These are phyloP conservation scores for Onychomys leucogaster DNA, from an alignment of 2,797 vertebrate genomes.

Conservation along the genomic window DNA sequence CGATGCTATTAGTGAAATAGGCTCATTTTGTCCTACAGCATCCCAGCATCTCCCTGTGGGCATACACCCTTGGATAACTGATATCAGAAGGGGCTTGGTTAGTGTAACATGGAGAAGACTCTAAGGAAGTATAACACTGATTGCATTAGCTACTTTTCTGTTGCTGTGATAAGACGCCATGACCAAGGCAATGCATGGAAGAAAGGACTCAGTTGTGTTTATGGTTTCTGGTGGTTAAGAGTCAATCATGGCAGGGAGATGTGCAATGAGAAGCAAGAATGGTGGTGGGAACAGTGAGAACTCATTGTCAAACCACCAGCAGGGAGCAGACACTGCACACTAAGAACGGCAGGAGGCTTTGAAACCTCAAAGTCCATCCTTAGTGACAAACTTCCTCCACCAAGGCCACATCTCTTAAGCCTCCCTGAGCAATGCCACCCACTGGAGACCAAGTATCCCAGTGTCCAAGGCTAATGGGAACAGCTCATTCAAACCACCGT, in stretches of 20 bases:
- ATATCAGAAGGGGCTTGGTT: fast-evolving
- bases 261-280: not conserved
- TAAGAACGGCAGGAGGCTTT: not conserved
- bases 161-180: not conserved
- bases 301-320: not conserved
- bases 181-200: not conserved
- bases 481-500: not conserved
- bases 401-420: not conserved
- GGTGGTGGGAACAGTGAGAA: not conserved
- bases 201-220: not conserved
- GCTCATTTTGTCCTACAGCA: fast-evolving
- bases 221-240: not conserved
- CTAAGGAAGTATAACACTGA: not conserved
- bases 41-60: not conserved
- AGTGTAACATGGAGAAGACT: not conserved
- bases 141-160: not conserved
- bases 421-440: not conserved
- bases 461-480: not conserved
- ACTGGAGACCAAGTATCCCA: not conserved
- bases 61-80: not conserved
- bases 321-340: not conserved
- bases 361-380: not conserved
- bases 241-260: not conserved
- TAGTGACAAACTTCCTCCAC: not conserved
- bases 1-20: too few relatives aligned